Evolutionary conservation across 2,888 invertebrate genomes (phyloP), one percentile per base, ranked within the genome.

Genomic region (Andrena flavipes): DNA sequence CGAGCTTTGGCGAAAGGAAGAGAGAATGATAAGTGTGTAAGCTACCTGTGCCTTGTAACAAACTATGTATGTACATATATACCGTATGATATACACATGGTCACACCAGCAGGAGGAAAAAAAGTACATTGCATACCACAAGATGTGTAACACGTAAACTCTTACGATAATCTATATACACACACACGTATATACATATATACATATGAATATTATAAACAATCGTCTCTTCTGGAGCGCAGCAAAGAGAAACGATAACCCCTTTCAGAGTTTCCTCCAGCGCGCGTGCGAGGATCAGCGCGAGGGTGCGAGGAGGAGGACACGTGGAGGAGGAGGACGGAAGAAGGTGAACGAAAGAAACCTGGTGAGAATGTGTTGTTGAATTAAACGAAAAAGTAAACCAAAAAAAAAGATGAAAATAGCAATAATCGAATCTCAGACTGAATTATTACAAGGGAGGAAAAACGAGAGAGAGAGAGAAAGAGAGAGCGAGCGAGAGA

Each of bases 41-140:
- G 93, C 93, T 93, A 94, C 93, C 92, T 93, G 94, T 94, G 94
- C 94, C 94, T 93, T 94, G 93, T 93, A 93, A 94, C 92, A 92
- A 93, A 92, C 92, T 93, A 93, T 91, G 89, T 91, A 92, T 91
- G 86, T 88, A 88, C 87, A 86, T 87, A 88, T 88, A 86, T 87
- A 87, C 71, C 56, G 84, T 82, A 86, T 78, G 67, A 81, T 87
- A 85, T 82, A 87, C 80, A 72, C 80, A 83, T 75, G 76, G 68
- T 81, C 49, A 84, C 80, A 82, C 76, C 59, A 69, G 76, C 69
- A 76, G 48, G 62, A 59, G n/a, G 33, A 42, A 74, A 42, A 74
- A 51, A 81, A 62, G 71, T 77, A 82, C 60, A 82, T 79, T 78
- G 69, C 70, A 78, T 74, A 80, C 76, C 59, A 77, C 67, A 79